phyloP scores from a whole-genome alignment of 2,888 invertebrate species.

The Erebia aethiops region DNA sequence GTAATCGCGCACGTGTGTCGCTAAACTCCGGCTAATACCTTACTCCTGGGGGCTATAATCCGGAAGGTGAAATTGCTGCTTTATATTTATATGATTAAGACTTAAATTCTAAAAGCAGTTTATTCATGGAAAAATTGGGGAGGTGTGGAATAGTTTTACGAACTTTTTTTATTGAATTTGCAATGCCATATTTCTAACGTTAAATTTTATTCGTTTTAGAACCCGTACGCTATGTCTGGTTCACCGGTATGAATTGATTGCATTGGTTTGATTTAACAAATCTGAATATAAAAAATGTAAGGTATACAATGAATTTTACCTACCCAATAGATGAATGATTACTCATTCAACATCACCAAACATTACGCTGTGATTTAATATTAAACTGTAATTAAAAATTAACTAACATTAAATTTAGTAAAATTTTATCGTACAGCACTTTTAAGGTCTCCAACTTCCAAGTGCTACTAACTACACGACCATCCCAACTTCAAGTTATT shows the following conservation, averaged over 20 bases:
- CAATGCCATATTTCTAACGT: constrained; percentile 7
- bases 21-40: constrained; percentile 35
- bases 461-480: neutral
- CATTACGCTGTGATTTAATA: neutral
- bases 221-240: neutral
- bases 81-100: neutral
- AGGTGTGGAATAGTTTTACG: constrained; percentile 5
- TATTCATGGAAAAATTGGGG: neutral
- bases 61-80: constrained; percentile 9
- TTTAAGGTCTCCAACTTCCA: constrained; percentile 2
- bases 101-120: neutral
- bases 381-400: neutral
- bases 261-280: neutral
- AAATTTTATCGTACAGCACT: neutral
- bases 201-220: constrained; percentile 5
- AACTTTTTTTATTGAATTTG: constrained; percentile 7
- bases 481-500: constrained; percentile 19
- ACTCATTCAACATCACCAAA: no score
- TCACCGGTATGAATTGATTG: neutral
- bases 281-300: neutral
- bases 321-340: no score
- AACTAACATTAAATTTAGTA: neutral
- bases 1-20: constrained; percentile 43
- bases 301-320: neutral
- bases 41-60: constrained; percentile 2